phyloP scores from a whole-genome alignment of 1,140 invertebrate species.

The Penaeus indicus region DNA sequence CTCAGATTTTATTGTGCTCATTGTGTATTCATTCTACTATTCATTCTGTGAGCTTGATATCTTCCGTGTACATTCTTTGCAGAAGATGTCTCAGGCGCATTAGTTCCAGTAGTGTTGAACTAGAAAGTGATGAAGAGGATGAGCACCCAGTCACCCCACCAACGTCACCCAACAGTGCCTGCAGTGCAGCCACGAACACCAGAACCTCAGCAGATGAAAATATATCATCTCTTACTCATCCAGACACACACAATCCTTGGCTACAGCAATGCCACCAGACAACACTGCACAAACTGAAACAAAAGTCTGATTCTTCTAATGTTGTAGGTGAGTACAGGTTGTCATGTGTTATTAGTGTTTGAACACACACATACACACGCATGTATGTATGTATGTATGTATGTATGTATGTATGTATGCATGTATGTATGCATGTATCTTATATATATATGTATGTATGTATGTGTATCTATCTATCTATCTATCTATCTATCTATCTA shows the following conservation, averaged over 20 bases:
- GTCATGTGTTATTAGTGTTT: not conserved
- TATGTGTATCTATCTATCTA: too few species aligned
- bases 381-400: too few species aligned
- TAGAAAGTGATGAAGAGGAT: constrained; percentile 71
- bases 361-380: too few species aligned
- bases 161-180: constrained; percentile 81
- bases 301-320: constrained; percentile 65
- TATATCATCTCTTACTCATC: constrained; percentile 46
- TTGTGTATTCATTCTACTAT: too few species aligned
- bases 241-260: constrained; percentile 74
- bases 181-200: constrained; percentile 91
- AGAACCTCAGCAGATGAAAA: constrained; percentile 79
- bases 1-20: too few species aligned
- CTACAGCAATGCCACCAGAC: constrained; percentile 74
- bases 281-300: constrained; percentile 70
- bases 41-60: not conserved
- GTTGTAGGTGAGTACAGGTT: constrained; percentile 56
- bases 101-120: constrained; percentile 70
- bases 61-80: constrained; percentile 32
- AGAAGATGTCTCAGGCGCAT: constrained; percentile 70
- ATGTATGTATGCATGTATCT: too few species aligned
- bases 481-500: too few species aligned
- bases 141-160: constrained; percentile 62
- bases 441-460: too few species aligned
- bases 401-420: too few species aligned